These are phyloP conservation scores for Nyctalus aviator DNA, from an alignment of 2,797 vertebrate genomes.

Conservation along the genomic window DNA sequence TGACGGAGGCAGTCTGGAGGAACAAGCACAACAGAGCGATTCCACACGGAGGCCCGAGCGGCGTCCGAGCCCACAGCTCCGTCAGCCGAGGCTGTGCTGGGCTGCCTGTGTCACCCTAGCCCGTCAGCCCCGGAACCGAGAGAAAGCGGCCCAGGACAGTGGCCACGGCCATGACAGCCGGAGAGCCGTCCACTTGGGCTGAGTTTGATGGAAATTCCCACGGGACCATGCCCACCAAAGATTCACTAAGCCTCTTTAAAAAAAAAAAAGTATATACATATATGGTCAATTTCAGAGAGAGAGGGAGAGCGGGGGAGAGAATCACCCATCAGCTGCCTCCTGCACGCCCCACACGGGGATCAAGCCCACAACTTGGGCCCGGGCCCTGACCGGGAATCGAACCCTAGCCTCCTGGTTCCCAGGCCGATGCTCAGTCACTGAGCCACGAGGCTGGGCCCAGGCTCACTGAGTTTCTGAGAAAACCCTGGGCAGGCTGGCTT, in stretches of 20 bases:
- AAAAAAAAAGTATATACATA: too few relatives aligned
- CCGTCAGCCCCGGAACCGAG: neutral
- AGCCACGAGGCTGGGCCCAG: too few relatives aligned
- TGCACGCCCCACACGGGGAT: too few relatives aligned
- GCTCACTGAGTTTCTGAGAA: too few relatives aligned
- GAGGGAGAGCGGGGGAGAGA: too few relatives aligned
- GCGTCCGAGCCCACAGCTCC: neutral
- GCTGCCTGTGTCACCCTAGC: neutral
- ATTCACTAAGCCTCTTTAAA: too few relatives aligned
- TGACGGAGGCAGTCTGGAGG: neutral
- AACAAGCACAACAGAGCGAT: neutral
- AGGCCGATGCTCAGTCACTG: too few relatives aligned
- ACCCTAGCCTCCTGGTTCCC: too few relatives aligned
- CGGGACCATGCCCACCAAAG: neutral
- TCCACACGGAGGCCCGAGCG: neutral
- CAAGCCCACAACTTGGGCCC: too few relatives aligned
- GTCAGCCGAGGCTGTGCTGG: neutral
- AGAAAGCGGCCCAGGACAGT: neutral
- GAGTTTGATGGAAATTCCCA: neutral
- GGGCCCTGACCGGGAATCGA: too few relatives aligned
- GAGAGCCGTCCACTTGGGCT: neutral
- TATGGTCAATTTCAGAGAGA: too few relatives aligned
- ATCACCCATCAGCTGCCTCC: too few relatives aligned
- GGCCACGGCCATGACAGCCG: neutral
- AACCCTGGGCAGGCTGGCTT: neutral